Evolutionary conservation across 2,113 vertebrate genomes (phyloP).

Genomic region (Myrmecophaga tridactyla): DNA sequence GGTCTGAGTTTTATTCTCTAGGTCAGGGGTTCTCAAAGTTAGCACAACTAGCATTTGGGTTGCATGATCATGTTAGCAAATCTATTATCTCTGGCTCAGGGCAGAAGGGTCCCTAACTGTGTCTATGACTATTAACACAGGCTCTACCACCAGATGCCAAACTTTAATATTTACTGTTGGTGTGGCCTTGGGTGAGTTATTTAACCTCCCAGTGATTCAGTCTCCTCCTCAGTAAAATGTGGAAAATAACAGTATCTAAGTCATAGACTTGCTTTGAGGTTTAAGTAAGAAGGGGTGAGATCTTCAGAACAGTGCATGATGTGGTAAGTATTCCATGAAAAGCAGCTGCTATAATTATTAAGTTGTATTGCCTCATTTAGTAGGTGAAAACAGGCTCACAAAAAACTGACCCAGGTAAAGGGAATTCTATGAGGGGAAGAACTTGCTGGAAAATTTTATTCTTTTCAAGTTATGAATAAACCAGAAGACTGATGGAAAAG

Average conservation of each 20-base stretch:
- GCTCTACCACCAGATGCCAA: neutral
- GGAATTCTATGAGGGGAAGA: neutral
- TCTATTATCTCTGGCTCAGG: neutral
- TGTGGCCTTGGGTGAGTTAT: neutral
- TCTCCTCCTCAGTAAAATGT: neutral
- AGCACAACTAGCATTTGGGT: too few relatives aligned
- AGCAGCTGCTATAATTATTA: neutral
- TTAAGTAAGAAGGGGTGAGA: neutral
- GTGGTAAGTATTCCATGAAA: neutral
- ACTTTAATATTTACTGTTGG: neutral
- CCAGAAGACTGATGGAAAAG: neutral
- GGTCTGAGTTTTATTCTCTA: neutral
- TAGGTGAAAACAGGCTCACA: neutral
- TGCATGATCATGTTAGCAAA: neutral
- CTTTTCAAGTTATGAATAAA: neutral
- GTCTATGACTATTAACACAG: neutral
- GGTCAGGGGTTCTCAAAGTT: too few relatives aligned
- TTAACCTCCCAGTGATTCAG: neutral
- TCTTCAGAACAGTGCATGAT: fast-evolving
- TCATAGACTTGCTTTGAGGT: neutral
- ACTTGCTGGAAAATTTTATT: neutral
- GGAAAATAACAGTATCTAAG: neutral
- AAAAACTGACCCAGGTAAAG: neutral
- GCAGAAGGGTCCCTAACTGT: neutral
- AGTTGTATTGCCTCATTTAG: neutral